These are phyloP conservation scores for Acropternis orthonyx DNA, from an alignment of 2,797 vertebrate species.

Conservation along the genomic window DNA sequence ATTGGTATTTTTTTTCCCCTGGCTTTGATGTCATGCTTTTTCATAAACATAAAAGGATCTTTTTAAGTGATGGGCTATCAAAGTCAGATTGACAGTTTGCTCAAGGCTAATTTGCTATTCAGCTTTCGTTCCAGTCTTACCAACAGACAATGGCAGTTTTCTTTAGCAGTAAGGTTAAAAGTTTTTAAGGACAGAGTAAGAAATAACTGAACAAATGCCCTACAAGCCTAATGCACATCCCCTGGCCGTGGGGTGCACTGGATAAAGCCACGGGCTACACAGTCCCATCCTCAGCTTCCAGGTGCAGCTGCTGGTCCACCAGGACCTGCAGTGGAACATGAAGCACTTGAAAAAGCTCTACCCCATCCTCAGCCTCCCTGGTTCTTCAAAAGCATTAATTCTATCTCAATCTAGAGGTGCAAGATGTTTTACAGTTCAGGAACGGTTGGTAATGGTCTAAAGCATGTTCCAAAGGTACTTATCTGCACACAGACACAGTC, in stretches of 20 bases:
- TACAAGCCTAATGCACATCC: neutral
- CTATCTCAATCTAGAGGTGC: neutral
- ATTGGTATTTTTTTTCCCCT: conserved; percentile 85
- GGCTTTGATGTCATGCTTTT: conserved; percentile 92
- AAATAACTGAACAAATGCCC: conserved; percentile 69
- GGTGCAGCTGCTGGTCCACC: neutral
- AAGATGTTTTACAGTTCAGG: neutral
- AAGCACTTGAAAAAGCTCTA: neutral
- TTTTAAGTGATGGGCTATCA: conserved; percentile 86
- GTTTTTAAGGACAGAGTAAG: conserved; percentile 71
- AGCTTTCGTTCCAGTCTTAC: conserved; percentile 96
- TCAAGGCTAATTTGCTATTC: conserved; percentile 91
- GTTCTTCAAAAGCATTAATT: neutral
- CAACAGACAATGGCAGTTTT: conserved; percentile 94
- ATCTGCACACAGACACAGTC: too few relatives aligned
- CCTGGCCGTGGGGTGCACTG: neutral
- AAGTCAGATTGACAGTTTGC: conserved; percentile 89
- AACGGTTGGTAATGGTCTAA: neutral
- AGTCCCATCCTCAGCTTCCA: neutral
- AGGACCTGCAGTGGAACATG: neutral
- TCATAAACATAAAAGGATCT: conserved; percentile 87
- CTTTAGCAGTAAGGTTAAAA: conserved; percentile 83
- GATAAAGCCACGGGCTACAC: neutral
- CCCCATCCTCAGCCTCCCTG: neutral
- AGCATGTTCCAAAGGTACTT: neutral